Conservation (phyloP, 2,888 invertebrate species). For the Morinoia aosen region DNA sequence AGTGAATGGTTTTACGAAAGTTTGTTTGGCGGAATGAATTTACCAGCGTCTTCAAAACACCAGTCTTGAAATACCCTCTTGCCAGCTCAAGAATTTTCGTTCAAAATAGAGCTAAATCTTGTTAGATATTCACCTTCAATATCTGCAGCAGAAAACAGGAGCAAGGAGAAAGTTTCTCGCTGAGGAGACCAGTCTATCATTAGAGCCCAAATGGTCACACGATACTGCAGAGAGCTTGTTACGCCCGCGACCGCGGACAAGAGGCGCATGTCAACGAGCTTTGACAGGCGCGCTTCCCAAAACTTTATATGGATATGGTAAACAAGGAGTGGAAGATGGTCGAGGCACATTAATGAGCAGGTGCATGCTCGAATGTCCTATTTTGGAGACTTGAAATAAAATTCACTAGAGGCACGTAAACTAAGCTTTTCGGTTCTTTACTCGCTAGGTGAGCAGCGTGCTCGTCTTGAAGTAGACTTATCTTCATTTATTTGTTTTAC, state of each 20-base stretch:
- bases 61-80: neutral
- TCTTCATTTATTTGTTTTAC: no score
- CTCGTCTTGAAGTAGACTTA: no score
- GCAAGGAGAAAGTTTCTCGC: neutral
- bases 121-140: neutral
- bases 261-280: neutral
- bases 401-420: no score
- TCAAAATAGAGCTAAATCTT: neutral
- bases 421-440: no score
- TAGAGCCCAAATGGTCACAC: slow-evolving; percentile 15
- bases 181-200: neutral
- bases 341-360: neutral
- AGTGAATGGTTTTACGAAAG: no score
- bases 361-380: no score
- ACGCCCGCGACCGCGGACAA: neutral
- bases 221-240: slow-evolving; percentile 12
- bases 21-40: neutral
- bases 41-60: neutral
- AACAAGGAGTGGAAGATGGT: neutral
- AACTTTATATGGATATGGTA: neutral
- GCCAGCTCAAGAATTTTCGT: neutral
- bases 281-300: neutral
- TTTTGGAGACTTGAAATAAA: no score
- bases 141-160: neutral
- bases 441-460: no score